Evolutionary conservation across 2,888 invertebrate genomes (phyloP).

Genomic region (Eupithecia pulchellata): DNA sequence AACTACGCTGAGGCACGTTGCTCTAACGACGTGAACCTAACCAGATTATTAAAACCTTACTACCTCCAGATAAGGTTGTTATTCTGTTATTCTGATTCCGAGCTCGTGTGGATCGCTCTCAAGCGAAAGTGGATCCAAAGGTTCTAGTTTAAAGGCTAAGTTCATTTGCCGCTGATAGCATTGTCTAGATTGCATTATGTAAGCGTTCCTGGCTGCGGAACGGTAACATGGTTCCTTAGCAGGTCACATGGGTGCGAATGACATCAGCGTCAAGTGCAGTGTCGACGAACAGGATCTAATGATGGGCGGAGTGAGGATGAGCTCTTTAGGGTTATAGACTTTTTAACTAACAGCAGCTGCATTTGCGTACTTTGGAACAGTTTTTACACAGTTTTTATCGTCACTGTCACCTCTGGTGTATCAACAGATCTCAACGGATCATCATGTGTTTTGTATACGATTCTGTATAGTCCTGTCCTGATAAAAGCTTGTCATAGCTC

Average conservation of each 20-base stretch:
- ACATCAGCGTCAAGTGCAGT: slow-evolving; percentile 75
- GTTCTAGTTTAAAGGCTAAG: slow-evolving; percentile 62
- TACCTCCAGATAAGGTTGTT: slow-evolving; percentile 53
- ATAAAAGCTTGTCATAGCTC: no score
- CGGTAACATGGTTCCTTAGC: slow-evolving; percentile 80
- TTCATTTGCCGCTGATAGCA: slow-evolving; percentile 62
- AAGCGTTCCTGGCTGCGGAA: slow-evolving; percentile 77
- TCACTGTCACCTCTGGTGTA: neutral
- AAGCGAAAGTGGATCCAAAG: slow-evolving; percentile 75
- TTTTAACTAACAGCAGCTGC: neutral
- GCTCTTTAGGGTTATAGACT: neutral
- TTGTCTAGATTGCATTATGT: slow-evolving; percentile 78
- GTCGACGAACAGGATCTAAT: slow-evolving; percentile 78
- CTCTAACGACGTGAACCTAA: slow-evolving; percentile 53
- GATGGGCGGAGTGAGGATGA: slow-evolving; percentile 5
- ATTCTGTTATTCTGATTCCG: slow-evolving; percentile 50
- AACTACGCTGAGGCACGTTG: slow-evolving; percentile 62
- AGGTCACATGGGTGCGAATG: slow-evolving; percentile 81
- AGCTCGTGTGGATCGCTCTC: slow-evolving; percentile 60
- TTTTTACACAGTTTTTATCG: neutral
- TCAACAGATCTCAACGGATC: neutral
- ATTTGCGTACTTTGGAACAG: neutral
- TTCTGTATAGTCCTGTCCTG: neutral
- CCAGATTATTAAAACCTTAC: slow-evolving; percentile 48
- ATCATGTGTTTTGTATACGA: neutral